phyloP scores from a whole-genome alignment of 2,797 vertebrate species.

The Cygnus olor region DNA sequence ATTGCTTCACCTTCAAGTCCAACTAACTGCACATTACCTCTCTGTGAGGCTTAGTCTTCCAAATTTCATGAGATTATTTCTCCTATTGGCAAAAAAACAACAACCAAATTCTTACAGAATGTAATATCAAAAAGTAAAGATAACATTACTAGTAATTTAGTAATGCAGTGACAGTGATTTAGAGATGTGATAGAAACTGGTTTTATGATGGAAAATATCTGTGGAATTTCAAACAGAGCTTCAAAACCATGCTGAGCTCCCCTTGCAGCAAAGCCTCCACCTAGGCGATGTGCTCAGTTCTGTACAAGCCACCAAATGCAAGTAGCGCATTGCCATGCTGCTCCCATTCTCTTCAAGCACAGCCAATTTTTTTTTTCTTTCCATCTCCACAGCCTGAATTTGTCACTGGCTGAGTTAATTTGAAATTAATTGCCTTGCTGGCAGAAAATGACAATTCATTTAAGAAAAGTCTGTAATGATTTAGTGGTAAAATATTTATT shows the following conservation, averaged over 20 bases:
- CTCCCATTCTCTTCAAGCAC: background rate
- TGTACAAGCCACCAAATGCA: background rate
- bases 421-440: background rate
- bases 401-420: background rate
- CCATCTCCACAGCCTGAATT: background rate
- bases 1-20: background rate
- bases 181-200: background rate
- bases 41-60: background rate
- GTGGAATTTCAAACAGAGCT: background rate
- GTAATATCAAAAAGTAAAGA: background rate
- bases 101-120: background rate
- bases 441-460: background rate
- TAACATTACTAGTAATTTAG: background rate
- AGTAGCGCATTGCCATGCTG: background rate
- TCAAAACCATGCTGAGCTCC: background rate
- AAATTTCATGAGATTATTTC: background rate
- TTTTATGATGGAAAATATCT: background rate
- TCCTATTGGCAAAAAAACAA: background rate
- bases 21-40: fast-evolving
- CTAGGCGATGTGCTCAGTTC: background rate
- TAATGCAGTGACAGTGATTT: background rate
- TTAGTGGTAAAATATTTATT: background rate
- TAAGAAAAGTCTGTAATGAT: background rate
- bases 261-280: background rate
- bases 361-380: background rate